phyloP scores from a whole-genome alignment of 2,113 vertebrate species.

The Montifringilla adamsi region DNA sequence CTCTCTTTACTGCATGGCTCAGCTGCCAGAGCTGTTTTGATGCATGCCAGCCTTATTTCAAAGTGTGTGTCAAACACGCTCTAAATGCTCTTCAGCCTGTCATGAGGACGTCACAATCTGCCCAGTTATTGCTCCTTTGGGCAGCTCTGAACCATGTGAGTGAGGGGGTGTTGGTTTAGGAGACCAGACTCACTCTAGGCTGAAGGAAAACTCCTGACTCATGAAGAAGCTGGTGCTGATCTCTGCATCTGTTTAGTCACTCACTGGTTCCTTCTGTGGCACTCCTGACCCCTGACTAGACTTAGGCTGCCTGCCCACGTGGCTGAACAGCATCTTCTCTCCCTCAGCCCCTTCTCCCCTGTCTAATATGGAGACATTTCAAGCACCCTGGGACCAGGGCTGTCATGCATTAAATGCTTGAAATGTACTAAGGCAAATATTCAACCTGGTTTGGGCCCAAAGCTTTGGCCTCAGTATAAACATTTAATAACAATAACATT shows the following conservation, averaged over 20 bases:
- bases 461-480: neutral
- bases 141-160: neutral
- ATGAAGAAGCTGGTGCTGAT: neutral
- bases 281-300: neutral
- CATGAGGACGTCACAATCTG: rapidly evolving
- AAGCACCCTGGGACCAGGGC: neutral
- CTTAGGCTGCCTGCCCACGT: rapidly evolving
- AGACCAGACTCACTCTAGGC: neutral
- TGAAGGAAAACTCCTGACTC: neutral
- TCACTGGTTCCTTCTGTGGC: neutral
- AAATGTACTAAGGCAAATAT: neutral
- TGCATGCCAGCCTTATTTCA: neutral
- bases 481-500: neutral
- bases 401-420: neutral
- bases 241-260: neutral
- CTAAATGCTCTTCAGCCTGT: neutral
- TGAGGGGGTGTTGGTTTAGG: rapidly evolving
- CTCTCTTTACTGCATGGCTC: neutral
- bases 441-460: neutral
- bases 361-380: neutral
- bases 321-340: neutral
- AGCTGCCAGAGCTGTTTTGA: neutral
- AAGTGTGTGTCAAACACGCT: neutral
- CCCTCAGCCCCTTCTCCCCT: neutral
- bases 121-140: neutral